Base-by-base conservation (phyloP, 1,140 invertebrate species). In the Pogonus chalceus region DNA sequence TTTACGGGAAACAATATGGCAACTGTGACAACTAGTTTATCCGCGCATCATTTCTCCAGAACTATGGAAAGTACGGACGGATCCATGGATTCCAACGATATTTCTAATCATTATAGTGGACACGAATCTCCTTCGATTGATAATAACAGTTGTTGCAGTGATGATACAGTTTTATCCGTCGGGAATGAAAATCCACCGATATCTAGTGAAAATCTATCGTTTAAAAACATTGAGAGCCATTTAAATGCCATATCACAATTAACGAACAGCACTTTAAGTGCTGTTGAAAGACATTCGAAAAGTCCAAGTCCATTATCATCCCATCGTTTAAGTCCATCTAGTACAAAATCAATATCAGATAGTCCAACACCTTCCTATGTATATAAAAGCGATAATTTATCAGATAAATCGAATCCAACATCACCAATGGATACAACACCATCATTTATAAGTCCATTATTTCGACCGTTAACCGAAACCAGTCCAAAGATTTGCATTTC, bases 101-200 rank as follows among this genome's bases (percentile, higher is more conserved):
- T 51, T 10, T 68, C 65, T 1, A 69, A 60, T 54, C 65, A 67
- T 49, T 58, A 65, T 56, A 66, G 59, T 53, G 65, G 63, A 23
- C 46, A 62, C 20, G 63, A 65, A 39, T 65, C 65, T 18, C 58
- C 59, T 3, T 52, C 60, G 16, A 53, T 61, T 9, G 63, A 68
- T 56, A 72, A 76, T 43, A 73, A 73, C 26, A 79, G 76, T 37
- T 82, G 79, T 56, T 78, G 78, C 59, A 83, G 81, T 58, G 79
- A 82, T 57, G 80, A 80, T 55, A 83, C 81, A 1, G 81, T 82
- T 1, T 56, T 83, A 1, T 82, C 80, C 43, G 81, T 83, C 37
- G 81, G 81, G 1, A 82, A 83, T 64, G 81, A 83, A 60, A 76
- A 76, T 3, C 72, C 67, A 1, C 57, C 65, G 39, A 73, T 3